Percentiles rank a stretch among this genome's conserved stretches.
Conservation (phyloP, 92 coral and sea anemone species). For the Phenganax subtilis region DNA sequence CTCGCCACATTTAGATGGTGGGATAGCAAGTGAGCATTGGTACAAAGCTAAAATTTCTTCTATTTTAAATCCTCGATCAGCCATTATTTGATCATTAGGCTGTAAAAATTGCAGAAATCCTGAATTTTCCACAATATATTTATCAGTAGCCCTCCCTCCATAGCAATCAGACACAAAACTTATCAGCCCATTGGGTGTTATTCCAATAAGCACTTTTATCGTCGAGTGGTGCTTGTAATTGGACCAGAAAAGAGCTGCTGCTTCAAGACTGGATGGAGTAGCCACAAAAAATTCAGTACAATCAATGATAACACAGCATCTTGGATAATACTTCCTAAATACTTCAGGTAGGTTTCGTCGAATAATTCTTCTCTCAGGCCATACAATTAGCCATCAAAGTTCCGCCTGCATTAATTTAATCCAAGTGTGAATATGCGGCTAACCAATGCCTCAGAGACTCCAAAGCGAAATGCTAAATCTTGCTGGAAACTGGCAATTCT, state of each 20-base stretch:
- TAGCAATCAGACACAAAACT: constrained; percentile 26
- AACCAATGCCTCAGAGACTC: constrained; percentile 19
- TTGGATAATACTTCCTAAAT: neutral
- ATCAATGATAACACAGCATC: constrained; percentile 30
- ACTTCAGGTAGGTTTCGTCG: constrained; percentile 21
- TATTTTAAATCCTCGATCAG: constrained; percentile 36
- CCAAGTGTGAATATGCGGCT: constrained; percentile 41
- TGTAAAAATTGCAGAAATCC: constrained; percentile 32
- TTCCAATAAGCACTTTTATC: constrained; percentile 23
- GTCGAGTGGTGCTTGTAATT: constrained; percentile 43
- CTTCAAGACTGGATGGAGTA: constrained; percentile 33
- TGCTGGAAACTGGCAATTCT: constrained; percentile 26
- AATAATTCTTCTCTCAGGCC: constrained; percentile 29
- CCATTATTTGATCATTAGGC: constrained; percentile 45
- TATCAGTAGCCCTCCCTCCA: constrained; percentile 34
- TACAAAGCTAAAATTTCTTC: no score
- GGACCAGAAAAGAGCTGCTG: constrained; percentile 26
- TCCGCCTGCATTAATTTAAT: constrained; percentile 39
- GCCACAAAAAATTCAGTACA: constrained; percentile 33
- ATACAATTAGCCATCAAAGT: constrained; percentile 28
- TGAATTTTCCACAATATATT: constrained; percentile 27
- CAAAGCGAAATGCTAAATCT: constrained; percentile 38
- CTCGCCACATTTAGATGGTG: no score
- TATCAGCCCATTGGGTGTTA: constrained; percentile 38
- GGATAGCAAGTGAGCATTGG: no score